phyloP scores from a whole-genome alignment of 2,797 vertebrate species.

The Hapalemur alaotrensis region DNA sequence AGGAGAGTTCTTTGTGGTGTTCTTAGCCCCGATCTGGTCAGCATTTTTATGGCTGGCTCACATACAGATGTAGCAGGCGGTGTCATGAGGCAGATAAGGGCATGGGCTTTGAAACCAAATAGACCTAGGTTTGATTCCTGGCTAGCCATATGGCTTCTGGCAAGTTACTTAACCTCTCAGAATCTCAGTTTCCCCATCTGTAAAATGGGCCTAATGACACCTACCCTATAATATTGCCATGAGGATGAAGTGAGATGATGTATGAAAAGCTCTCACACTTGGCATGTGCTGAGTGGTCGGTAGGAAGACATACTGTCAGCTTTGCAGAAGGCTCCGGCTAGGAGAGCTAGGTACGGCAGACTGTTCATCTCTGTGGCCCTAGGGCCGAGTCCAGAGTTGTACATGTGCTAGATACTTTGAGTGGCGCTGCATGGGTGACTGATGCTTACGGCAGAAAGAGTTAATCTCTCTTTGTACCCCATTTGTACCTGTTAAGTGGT shows the following conservation, averaged over 20 bases:
- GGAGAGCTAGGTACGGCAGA: not conserved
- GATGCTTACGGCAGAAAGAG: not conserved
- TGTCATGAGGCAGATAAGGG: not conserved
- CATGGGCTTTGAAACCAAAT: not conserved
- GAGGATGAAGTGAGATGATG: not conserved
- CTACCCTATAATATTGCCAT: not conserved
- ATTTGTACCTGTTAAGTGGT: not conserved
- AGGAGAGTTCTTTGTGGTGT: not conserved
- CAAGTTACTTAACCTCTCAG: not conserved
- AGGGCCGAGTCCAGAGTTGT: not conserved
- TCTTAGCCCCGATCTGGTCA: not conserved
- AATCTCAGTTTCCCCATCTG: not conserved
- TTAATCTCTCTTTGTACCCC: not conserved
- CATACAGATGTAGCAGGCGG: not conserved
- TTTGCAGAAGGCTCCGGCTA: not conserved
- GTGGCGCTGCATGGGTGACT: not conserved
- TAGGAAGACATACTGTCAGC: not conserved
- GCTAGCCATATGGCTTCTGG: not conserved
- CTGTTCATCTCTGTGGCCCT: not conserved
- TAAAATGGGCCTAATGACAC: not conserved
- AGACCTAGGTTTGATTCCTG: not conserved
- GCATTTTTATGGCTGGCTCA: not conserved
- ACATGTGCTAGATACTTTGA: not conserved
- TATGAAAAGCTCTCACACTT: not conserved
- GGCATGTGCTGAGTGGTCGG: not conserved